Percentiles rank a stretch among this genome's conserved stretches.
Evolutionary conservation across 2,797 vertebrate genomes (phyloP).

Genomic region (Neosilurus hyrtlii): DNA sequence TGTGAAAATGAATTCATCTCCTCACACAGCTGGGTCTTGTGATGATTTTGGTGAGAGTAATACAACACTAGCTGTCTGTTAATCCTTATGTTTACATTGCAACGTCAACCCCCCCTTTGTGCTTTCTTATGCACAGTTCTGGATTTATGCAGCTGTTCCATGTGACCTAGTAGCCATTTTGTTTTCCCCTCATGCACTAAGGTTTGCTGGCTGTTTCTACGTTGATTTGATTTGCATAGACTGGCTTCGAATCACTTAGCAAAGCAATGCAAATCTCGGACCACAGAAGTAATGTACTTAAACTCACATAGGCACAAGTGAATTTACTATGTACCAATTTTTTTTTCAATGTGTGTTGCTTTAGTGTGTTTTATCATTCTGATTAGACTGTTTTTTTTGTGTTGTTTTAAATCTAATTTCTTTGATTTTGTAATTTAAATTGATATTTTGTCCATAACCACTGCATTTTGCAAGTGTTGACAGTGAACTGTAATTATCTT

Average conservation of each 20-base stretch:
- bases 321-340: background rate
- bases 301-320: background rate
- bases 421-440: constrained; percentile 2
- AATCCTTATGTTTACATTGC: constrained; percentile 66
- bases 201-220: constrained; percentile 23
- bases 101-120: constrained; percentile 22
- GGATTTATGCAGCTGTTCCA: background rate
- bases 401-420: constrained; percentile 12
- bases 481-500: constrained; percentile 48
- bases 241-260: background rate
- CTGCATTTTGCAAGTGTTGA: constrained; percentile 18
- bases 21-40: constrained; percentile 39
- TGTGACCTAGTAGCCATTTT: constrained; percentile 14
- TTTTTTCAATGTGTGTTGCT: background rate
- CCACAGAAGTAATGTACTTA: background rate
- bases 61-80: constrained; percentile 61
- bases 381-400: background rate
- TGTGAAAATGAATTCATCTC: constrained; percentile 65
- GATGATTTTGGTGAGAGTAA: constrained; percentile 56
- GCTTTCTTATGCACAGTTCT: constrained; percentile 42
- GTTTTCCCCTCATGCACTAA: constrained; percentile 30
- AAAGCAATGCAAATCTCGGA: constrained; percentile 2
- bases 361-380: background rate
- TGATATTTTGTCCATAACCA: constrained; percentile 7
- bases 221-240: constrained; percentile 32